These are phyloP conservation scores for Megaleporinus macrocephalus DNA, from an alignment of 2,113 vertebrate genomes.

Conservation along the genomic window DNA sequence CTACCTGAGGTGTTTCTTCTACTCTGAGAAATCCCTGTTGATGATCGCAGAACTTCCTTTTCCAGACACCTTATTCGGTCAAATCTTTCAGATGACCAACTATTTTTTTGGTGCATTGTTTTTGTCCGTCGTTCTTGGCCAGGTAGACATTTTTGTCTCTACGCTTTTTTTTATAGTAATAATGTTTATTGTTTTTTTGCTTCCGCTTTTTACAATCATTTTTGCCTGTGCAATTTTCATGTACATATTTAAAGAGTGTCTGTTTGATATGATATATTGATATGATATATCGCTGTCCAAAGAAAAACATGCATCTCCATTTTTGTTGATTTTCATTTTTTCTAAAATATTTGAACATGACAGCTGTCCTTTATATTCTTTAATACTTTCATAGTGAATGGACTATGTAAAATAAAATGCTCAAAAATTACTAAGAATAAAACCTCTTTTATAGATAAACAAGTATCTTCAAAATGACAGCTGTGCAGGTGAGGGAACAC, in stretches of 20 bases:
- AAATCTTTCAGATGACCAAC: conserved; percentile 82
- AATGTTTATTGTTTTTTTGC: too few species aligned
- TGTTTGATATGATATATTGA: neutral
- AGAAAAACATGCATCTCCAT: neutral
- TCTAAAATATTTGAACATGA: too few species aligned
- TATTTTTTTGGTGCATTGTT: conserved; percentile 80
- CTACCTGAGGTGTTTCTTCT: conserved; percentile 82
- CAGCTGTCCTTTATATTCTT: too few species aligned
- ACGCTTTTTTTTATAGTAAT: conserved; percentile 13
- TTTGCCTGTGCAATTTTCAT: too few species aligned
- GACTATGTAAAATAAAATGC: too few species aligned
- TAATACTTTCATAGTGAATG: too few species aligned
- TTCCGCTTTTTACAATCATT: neutral
- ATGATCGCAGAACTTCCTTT: conserved; percentile 78
- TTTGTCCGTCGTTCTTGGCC: conserved; percentile 79
- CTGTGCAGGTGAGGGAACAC: too few species aligned
- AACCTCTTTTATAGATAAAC: too few species aligned
- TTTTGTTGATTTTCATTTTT: too few species aligned
- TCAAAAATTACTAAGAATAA: too few species aligned
- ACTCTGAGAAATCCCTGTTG: conserved; percentile 80
- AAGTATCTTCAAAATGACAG: neutral
- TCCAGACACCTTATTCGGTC: conserved; percentile 75
- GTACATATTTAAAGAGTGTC: too few species aligned
- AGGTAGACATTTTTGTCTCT: conserved; percentile 69
- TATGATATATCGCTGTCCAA: neutral